A percentile compares a stretch with the other conserved stretches of the same genome.
These are phyloP conservation scores for Anhinga anhinga DNA, from an alignment of 2,113 vertebrate species.

Conservation along the genomic window DNA sequence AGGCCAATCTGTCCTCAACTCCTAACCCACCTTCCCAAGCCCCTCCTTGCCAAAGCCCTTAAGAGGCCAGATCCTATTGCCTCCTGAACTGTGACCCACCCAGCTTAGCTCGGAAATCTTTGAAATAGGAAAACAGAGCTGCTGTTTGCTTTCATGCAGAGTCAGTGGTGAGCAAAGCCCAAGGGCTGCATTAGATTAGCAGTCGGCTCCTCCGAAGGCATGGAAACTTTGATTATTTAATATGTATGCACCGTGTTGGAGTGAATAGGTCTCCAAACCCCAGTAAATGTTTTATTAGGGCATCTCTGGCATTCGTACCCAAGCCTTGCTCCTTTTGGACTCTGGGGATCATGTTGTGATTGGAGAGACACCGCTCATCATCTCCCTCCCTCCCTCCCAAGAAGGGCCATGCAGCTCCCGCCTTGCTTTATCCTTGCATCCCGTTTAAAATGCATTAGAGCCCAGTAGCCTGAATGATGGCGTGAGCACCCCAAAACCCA, in stretches of 20 bases:
- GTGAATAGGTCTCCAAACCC: background rate
- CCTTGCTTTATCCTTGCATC: background rate
- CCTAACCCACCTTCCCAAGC: background rate
- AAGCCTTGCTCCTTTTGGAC: background rate
- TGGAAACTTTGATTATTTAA: background rate
- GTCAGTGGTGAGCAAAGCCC: constrained; percentile 39
- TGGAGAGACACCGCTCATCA: background rate
- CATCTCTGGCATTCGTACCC: background rate
- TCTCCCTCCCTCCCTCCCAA: background rate
- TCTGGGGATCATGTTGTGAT: background rate
- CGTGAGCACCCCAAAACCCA: background rate
- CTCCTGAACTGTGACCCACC: background rate
- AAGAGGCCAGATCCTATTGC: background rate
- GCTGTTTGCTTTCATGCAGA: constrained; percentile 18
- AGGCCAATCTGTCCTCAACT: background rate
- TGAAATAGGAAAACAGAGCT: constrained; percentile 8
- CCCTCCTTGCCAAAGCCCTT: background rate
- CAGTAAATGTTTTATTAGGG: constrained; percentile 45
- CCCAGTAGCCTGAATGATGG: background rate
- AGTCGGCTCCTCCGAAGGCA: background rate
- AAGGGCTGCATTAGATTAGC: constrained; percentile 18
- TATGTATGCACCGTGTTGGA: background rate
- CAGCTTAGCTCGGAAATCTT: constrained; percentile 29
- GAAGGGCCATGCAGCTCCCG: background rate
- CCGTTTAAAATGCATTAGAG: accelerated